Evolutionary conservation across 30 jellyfish, hydroid and myxozoan species (phyloP).

Genomic region (Nemopilema nomurai): DNA sequence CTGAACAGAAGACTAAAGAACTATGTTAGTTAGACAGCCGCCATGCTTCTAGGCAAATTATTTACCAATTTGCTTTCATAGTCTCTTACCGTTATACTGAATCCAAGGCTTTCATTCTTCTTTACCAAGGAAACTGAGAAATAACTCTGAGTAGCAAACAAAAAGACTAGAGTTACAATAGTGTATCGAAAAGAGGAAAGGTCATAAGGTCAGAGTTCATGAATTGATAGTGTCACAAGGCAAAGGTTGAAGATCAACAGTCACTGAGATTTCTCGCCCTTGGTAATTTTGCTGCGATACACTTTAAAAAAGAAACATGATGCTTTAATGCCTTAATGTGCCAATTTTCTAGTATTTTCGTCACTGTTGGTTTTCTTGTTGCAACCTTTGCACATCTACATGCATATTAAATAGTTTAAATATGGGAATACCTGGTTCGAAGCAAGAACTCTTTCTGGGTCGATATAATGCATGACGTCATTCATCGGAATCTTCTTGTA

Average conservation of each 20-base stretch:
- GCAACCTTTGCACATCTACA: no score
- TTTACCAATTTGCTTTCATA: neutral
- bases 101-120: conserved; percentile 91
- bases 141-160: conserved; percentile 57
- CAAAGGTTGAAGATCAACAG: neutral
- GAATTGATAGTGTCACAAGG: neutral
- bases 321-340: no score
- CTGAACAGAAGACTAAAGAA: no score
- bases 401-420: no score
- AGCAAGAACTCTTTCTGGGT: conserved; percentile 78
- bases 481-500: conserved; percentile 83
- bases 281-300: no score
- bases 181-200: neutral
- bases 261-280: no score
- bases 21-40: no score
- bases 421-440: conserved; percentile 76
- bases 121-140: conserved; percentile 66
- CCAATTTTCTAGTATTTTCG: no score
- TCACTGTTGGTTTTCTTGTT: no score
- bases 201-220: neutral
- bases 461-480: conserved; percentile 66
- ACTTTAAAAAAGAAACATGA: no score
- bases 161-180: neutral
- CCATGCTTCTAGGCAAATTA: no score
- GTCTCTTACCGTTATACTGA: conserved; percentile 82